These are phyloP conservation scores for Platalea minor DNA, from an alignment of 2,797 vertebrate species.

Conservation along the genomic window DNA sequence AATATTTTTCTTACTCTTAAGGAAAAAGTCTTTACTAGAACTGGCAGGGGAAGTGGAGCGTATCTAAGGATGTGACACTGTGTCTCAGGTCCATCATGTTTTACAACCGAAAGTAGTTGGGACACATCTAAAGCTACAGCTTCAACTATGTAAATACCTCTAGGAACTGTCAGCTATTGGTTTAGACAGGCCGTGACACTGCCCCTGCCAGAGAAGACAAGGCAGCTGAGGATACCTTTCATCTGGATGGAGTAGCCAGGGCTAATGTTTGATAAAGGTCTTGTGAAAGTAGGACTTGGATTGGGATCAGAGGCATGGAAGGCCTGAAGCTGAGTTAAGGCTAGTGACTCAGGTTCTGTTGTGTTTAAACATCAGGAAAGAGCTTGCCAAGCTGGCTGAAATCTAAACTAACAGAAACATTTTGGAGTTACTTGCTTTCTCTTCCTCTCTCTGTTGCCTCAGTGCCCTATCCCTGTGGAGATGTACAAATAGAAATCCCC, in stretches of 20 bases:
- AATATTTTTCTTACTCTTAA: conserved; percentile 49
- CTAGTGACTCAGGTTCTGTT: background rate
- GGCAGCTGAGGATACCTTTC: conserved; percentile 11
- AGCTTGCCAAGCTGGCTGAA: conserved; percentile 8
- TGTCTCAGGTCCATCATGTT: conserved; percentile 59
- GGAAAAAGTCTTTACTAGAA: conserved; percentile 50
- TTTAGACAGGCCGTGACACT: conserved; percentile 38
- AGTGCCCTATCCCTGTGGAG: background rate
- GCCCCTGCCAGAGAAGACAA: background rate
- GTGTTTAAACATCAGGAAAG: background rate
- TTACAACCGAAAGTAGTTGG: conserved; percentile 58
- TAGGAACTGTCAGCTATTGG: conserved; percentile 26
- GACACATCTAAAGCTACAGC: conserved; percentile 58
- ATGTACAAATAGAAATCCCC: background rate
- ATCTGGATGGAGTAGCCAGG: background rate
- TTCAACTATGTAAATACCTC: conserved; percentile 48
- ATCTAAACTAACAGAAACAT: conserved; percentile 13
- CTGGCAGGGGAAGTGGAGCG: conserved; percentile 55
- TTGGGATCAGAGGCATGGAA: background rate
- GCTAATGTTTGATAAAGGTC: conserved; percentile 1
- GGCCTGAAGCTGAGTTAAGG: background rate
- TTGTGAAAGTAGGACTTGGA: background rate
- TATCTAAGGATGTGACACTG: conserved; percentile 50
- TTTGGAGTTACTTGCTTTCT: background rate
- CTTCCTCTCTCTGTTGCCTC: background rate